Evolutionary conservation across 2,888 invertebrate species (phyloP).

Genomic region (Acleris cristana): DNA sequence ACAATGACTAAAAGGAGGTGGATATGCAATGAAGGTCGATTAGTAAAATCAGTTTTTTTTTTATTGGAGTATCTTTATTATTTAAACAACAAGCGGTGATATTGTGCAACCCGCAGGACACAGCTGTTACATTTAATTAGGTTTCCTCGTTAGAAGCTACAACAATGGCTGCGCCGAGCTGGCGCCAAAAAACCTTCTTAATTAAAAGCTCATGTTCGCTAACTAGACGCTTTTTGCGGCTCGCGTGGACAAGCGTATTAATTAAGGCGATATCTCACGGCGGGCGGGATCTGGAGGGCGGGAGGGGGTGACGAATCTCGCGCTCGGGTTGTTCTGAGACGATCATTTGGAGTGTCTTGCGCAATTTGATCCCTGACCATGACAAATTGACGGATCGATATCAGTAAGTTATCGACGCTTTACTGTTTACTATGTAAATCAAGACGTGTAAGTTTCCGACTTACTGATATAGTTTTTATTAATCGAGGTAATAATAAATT

Average conservation of each 20-base stretch:
- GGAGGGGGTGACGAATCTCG: constrained; percentile 9
- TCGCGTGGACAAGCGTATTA: constrained; percentile 54
- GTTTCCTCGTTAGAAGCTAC: constrained; percentile 18
- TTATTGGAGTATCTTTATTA: too few relatives aligned
- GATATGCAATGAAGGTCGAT: too few relatives aligned
- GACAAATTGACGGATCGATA: constrained; percentile 1
- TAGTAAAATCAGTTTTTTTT: too few relatives aligned
- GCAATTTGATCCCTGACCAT: constrained; percentile 12
- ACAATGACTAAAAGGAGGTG: too few relatives aligned
- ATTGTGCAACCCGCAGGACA: background rate
- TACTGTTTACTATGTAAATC: too few relatives aligned
- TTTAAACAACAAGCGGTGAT: too few relatives aligned
- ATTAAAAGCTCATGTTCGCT: constrained; percentile 37
- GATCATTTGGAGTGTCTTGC: constrained; percentile 10
- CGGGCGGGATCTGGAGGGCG: constrained; percentile 12
- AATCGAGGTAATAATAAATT: too few relatives aligned
- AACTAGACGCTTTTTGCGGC: constrained; percentile 39
- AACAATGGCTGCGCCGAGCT: constrained; percentile 14
- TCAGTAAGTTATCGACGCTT: background rate
- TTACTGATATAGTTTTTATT: too few relatives aligned
- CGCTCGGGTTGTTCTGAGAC: constrained; percentile 5
- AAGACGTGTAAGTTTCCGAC: too few relatives aligned
- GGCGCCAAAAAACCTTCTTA: constrained; percentile 35
- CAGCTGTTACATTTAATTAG: constrained; percentile 25
- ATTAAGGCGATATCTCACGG: constrained; percentile 59